These are phyloP conservation scores for Automeris io DNA, from an alignment of 2,888 invertebrate species.

Conservation along the genomic window DNA sequence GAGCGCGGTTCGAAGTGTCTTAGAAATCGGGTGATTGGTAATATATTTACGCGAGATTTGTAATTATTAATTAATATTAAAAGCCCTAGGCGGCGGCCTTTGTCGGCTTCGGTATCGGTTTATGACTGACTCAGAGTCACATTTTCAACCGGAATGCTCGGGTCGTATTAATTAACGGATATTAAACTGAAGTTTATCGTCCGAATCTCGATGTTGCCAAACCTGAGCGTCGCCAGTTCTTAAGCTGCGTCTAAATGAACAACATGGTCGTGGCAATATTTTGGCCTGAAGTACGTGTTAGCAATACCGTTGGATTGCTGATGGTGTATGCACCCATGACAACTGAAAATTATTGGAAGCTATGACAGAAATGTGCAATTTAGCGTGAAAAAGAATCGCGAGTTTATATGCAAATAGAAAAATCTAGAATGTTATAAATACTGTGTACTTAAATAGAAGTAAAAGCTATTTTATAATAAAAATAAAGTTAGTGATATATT, in stretches of 20 bases:
- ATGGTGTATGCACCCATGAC: too few species aligned
- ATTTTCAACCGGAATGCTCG: conserved; percentile 66
- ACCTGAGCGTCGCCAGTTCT: conserved; percentile 64
- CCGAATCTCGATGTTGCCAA: conserved; percentile 71
- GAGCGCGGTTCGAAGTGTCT: conserved; percentile 26
- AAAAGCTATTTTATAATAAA: too few species aligned
- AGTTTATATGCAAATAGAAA: too few species aligned
- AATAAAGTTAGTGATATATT: too few species aligned
- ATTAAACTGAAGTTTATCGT: conserved; percentile 74
- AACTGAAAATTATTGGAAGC: too few species aligned
- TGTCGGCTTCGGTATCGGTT: conserved; percentile 66
- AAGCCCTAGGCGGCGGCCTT: conserved; percentile 65
- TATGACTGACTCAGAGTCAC: conserved; percentile 67
- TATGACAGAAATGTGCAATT: too few species aligned
- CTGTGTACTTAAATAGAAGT: too few species aligned
- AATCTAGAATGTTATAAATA: too few species aligned
- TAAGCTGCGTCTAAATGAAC: conserved; percentile 27
- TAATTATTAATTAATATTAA: conserved; percentile 74
- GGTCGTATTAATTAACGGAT: conserved; percentile 75
- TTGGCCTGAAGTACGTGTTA: too few species aligned
- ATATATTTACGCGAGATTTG: conserved; percentile 63
- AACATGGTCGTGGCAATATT: too few species aligned
- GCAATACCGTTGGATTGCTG: too few species aligned
- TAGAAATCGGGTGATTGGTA: conserved; percentile 49
- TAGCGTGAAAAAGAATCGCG: too few species aligned